Evolutionary conservation across 2,113 vertebrate genomes (phyloP).

Genomic region (Cygnus atratus): DNA sequence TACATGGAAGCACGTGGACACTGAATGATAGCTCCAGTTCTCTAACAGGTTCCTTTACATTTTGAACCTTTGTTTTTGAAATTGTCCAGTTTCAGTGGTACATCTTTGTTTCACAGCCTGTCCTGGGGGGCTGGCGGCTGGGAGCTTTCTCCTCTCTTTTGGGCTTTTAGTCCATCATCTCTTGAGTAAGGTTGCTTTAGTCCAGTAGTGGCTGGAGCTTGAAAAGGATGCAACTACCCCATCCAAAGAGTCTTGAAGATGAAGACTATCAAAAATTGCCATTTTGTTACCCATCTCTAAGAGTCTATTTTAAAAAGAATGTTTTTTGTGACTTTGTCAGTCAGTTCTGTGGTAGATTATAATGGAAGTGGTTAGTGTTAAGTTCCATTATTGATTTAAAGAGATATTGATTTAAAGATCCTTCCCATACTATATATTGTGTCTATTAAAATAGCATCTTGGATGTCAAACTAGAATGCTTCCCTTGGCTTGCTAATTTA

Average conservation of each 20-base stretch:
- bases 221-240: background rate
- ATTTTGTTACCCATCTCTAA: background rate
- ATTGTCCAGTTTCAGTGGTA: background rate
- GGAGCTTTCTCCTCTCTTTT: background rate
- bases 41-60: background rate
- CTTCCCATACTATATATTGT: too few relatives aligned
- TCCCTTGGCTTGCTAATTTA: background rate
- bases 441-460: background rate
- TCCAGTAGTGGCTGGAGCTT: background rate
- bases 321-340: background rate
- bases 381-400: background rate
- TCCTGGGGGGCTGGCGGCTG: background rate
- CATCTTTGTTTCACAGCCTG: background rate
- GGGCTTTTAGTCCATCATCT: background rate
- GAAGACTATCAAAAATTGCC: background rate
- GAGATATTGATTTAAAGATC: too few relatives aligned
- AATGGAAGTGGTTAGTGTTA: background rate
- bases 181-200: background rate
- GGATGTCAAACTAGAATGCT: background rate
- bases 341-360: background rate
- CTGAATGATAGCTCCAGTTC: background rate
- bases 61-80: background rate
- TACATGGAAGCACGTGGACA: background rate
- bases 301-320: rapidly evolving
- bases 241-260: background rate